Evolutionary conservation across 2,113 vertebrate species (phyloP).

Genomic region (Spea multiplicata): DNA sequence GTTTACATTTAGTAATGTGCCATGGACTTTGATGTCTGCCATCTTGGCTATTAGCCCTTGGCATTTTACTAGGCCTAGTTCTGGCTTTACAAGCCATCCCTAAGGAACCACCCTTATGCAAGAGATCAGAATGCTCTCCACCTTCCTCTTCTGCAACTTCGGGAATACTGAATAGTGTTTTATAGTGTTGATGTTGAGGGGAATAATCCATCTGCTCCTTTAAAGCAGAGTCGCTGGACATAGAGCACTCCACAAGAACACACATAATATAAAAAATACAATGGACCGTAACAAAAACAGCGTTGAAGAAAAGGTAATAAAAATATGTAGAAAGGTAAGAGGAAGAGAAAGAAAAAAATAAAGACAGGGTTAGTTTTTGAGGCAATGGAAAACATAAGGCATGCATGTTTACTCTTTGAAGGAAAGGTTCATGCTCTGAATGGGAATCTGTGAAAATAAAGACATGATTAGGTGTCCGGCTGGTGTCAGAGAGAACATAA

Average conservation of each 20-base stretch:
- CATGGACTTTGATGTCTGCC: conserved; percentile 56
- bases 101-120: conserved; percentile 57
- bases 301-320: conserved; percentile 69
- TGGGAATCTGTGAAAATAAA: conserved; percentile 75
- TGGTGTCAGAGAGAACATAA: conserved; percentile 39
- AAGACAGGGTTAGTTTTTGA: conserved; percentile 96
- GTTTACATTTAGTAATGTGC: conserved; percentile 58
- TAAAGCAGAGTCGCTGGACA: conserved; percentile 74
- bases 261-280: conserved; percentile 64
- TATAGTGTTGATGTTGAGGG: conserved; percentile 77
- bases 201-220: conserved; percentile 81
- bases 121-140: conserved; percentile 54
- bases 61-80: conserved; percentile 42
- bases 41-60: conserved; percentile 60
- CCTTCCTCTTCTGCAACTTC: conserved; percentile 92
- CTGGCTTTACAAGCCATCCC: conserved; percentile 52
- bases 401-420: conserved; percentile 81
- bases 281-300: conserved; percentile 27
- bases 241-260: conserved; percentile 76
- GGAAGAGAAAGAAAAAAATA: conserved; percentile 81
- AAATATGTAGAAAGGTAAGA: conserved; percentile 63
- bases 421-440: conserved; percentile 79
- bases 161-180: conserved; percentile 93
- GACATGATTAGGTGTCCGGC: conserved; percentile 51
- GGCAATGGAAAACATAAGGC: conserved; percentile 74